These are phyloP conservation scores for Barypeithes pellucidus DNA, from an alignment of 2,888 invertebrate species.

Conservation along the genomic window DNA sequence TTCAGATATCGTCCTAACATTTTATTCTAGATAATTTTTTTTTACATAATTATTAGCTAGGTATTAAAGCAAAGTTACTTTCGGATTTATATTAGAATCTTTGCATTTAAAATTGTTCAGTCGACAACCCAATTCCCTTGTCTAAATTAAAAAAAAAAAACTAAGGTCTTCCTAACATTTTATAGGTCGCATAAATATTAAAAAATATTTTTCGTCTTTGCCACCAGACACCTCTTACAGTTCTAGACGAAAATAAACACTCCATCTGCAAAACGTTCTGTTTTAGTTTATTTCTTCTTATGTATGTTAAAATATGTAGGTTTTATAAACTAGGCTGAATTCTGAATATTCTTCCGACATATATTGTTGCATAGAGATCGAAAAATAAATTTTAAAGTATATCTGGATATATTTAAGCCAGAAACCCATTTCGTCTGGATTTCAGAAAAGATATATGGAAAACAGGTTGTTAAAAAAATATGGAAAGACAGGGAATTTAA, in stretches of 20 bases:
- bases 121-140: too few species aligned
- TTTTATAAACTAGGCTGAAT: conserved; percentile 20
- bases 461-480: conserved; percentile 9
- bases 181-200: background rate
- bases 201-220: background rate
- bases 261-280: background rate
- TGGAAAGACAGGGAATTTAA: background rate
- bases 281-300: conserved; percentile 6
- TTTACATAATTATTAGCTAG: too few species aligned
- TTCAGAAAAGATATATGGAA: conserved; percentile 2
- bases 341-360: conserved; percentile 16
- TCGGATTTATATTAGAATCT: too few species aligned
- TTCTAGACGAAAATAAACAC: conserved; percentile 1
- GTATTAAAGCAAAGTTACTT: too few species aligned
- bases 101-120: too few species aligned
- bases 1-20: too few species aligned
- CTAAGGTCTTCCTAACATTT: too few species aligned
- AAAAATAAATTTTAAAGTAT: conserved; percentile 42
- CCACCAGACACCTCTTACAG: background rate
- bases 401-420: conserved; percentile 20
- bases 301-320: conserved; percentile 6
- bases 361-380: conserved; percentile 43
- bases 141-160: too few species aligned
- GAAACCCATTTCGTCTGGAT: conserved; percentile 12
- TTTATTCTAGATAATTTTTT: too few species aligned